Evolutionary conservation across 2,888 invertebrate genomes (phyloP), one percentile per base, ranked within the genome.

Genomic region (Chrysolina haemoptera): DNA sequence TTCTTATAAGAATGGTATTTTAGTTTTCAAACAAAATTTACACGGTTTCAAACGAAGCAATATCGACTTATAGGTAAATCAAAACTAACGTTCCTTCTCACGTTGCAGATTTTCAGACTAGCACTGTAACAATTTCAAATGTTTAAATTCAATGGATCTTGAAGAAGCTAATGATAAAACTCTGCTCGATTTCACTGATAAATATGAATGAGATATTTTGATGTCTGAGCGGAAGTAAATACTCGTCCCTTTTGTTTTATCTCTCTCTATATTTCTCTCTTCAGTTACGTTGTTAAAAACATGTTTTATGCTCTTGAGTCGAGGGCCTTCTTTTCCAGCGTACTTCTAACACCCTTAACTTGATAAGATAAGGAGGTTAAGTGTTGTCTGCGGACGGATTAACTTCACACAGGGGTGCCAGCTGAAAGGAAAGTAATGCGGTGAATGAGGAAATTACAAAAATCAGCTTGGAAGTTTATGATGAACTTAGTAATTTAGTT

Each of bases 301-400:
- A 59, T 55, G 69, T 70, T 76, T 76, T 74, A 72, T 64, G 67
- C 67, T 59, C 69, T 65, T 72, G 68, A 40, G 70, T 68, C 64
- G 53, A 71, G 65, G 66, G 63, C 69, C 55, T 27, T 62, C 64
- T 35, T 59, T 16, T 70, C 64, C 59, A 66, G 62, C 55, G 62
- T 62, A 71, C 73, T 59, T 68, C 55, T 74, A 74, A 76, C 71
- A 59, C 76, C 74, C 72, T 76, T 72, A 72, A 67, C 67, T 74
- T 72, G 70, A 76, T 76, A 70, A 70, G 75, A 73, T 70, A 76
- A 76, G 70, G 40, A 72, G 69, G 76, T 72, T 71, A 72, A 74
- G 71, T 68, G 77, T 75, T 69, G 66, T 55, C 72, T 75, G 53
- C 66, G 67, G 73, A 67, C 62, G 63, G 75, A 75, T 77, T 75